phyloP scores from a whole-genome alignment of 2,888 invertebrate species.

The Lasioglossum pauxillum region DNA sequence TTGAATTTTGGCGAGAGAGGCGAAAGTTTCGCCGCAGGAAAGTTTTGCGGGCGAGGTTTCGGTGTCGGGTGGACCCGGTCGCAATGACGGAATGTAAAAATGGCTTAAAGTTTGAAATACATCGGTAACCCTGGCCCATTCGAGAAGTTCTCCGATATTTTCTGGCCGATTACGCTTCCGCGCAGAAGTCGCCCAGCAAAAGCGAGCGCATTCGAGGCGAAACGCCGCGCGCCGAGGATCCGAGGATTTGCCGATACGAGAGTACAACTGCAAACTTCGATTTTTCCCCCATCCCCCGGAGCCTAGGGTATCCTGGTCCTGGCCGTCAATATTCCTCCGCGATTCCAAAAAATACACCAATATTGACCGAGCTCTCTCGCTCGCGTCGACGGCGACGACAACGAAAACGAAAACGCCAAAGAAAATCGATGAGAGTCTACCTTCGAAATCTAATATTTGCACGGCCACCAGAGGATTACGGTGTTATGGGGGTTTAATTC shows the following conservation, averaged over 20 bases:
- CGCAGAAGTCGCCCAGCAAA: conserved; percentile 29
- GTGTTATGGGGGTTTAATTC: conserved; percentile 4
- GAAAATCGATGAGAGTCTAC: not conserved
- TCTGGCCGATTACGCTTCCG: conserved; percentile 58
- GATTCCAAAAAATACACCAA: conserved; percentile 12
- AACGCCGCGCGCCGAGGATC: conserved; percentile 27
- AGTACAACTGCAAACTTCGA: conserved; percentile 47
- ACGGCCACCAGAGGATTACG: not conserved
- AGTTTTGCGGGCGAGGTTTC: conserved; percentile 33
- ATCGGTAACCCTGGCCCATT: conserved; percentile 38
- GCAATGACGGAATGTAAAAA: conserved; percentile 51
- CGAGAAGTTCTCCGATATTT: conserved; percentile 60
- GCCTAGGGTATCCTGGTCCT: not conserved
- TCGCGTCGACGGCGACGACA: not conserved
- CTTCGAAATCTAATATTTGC: conserved; percentile 17
- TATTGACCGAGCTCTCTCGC: conserved; percentile 23
- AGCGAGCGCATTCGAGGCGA: conserved; percentile 29
- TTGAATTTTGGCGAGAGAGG: conserved; percentile 13
- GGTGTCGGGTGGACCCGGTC: not conserved
- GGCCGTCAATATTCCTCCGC: not conserved
- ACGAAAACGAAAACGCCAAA: not conserved
- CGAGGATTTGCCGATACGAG: conserved; percentile 40
- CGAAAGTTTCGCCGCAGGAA: conserved; percentile 31
- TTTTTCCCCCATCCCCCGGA: not conserved
- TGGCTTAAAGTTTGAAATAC: conserved; percentile 53